These are phyloP conservation scores for Morpho achilles DNA, from an alignment of 2,888 invertebrate genomes.

Conservation along the genomic window DNA sequence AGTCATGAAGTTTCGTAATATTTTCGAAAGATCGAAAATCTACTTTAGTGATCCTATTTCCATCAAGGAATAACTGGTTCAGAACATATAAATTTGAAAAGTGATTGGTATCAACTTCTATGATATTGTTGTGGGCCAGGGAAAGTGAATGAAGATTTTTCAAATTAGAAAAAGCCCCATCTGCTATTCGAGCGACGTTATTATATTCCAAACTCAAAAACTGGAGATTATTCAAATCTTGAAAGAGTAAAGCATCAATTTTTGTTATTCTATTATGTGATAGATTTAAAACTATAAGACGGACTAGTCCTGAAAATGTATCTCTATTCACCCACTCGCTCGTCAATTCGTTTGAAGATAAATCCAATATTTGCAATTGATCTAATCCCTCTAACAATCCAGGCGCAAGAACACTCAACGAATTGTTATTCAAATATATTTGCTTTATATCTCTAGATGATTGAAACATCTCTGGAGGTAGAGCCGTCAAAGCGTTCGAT, in stretches of 20 bases:
- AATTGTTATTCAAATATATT: slow-evolving; percentile 88
- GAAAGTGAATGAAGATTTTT: slow-evolving; percentile 88
- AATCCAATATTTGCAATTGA: slow-evolving; percentile 85
- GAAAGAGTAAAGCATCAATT: slow-evolving; percentile 85
- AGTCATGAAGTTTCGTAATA: slow-evolving; percentile 87
- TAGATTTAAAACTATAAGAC: slow-evolving; percentile 86
- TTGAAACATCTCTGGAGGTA: slow-evolving; percentile 89
- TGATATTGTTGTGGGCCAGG: slow-evolving; percentile 84
- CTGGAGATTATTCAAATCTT: slow-evolving; percentile 86
- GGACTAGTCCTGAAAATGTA: slow-evolving; percentile 86
- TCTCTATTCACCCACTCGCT: slow-evolving; percentile 88
- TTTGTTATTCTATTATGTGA: slow-evolving; percentile 85
- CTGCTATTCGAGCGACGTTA: slow-evolving; percentile 83
- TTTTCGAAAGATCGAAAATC: slow-evolving; percentile 87
- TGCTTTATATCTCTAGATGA: slow-evolving; percentile 85
- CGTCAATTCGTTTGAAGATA: slow-evolving; percentile 86
- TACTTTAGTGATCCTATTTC: slow-evolving; percentile 84
- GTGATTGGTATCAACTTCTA: slow-evolving; percentile 83
- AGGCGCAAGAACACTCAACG: slow-evolving; percentile 85
- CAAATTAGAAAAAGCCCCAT: slow-evolving; percentile 86
- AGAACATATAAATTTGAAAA: slow-evolving; percentile 86
- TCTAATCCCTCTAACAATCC: slow-evolving; percentile 86
- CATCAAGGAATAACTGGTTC: slow-evolving; percentile 86
- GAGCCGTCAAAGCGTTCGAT: slow-evolving; percentile 86
- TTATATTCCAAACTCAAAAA: slow-evolving; percentile 87